These are phyloP conservation scores for Lonchura striata DNA, from an alignment of 2,113 vertebrate genomes.

Conservation along the genomic window DNA sequence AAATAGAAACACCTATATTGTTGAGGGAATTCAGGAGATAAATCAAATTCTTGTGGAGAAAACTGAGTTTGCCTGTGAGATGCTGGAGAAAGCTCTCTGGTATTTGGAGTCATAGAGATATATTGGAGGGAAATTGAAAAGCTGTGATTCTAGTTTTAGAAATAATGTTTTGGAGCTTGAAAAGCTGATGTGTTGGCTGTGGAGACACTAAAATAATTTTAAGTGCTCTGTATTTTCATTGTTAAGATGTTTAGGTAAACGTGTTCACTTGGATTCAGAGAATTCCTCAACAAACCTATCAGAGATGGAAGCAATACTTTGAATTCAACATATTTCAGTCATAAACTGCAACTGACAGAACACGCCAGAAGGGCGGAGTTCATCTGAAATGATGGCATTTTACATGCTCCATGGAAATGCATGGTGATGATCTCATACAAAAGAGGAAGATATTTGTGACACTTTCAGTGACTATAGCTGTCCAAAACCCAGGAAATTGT, in stretches of 20 bases:
- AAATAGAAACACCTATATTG: neutral
- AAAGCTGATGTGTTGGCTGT: neutral
- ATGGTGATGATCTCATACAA: accelerated
- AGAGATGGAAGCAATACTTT: neutral
- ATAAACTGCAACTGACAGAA: neutral
- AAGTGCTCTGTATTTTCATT: neutral
- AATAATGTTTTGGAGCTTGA: neutral
- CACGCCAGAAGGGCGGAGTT: neutral
- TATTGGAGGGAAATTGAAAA: neutral
- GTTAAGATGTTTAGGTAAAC: neutral
- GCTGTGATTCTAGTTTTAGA: neutral
- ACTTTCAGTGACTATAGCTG: neutral
- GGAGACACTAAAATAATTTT: neutral
- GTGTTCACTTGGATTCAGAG: neutral
- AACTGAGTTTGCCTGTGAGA: neutral
- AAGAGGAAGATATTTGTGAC: neutral
- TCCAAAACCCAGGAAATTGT: neutral
- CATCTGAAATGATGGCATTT: neutral
- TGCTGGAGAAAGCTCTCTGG: neutral
- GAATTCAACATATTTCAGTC: neutral
- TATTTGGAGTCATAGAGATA: neutral
- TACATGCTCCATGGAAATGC: neutral
- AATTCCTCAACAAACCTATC: neutral
- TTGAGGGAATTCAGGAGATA: neutral
- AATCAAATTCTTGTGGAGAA: neutral